Base-by-base conservation (phyloP, 2,888 invertebrate genomes). In the Drosophila atripex region DNA sequence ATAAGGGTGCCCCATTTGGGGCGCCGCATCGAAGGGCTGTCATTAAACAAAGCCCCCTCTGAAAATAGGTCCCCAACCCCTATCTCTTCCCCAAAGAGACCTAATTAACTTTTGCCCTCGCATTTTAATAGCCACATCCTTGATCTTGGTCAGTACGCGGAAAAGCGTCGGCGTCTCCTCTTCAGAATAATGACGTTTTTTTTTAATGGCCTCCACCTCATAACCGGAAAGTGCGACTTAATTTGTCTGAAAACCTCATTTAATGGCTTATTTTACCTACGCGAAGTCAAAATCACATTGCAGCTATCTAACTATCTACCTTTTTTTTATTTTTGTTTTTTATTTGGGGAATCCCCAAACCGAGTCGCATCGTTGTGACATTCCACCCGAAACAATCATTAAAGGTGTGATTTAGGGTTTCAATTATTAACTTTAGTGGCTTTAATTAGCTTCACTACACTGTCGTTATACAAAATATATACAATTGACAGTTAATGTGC, bases 71-170 rank as follows among this genome's bases (percentile, higher is more conserved):
- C 35, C n/a, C 14, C 35, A 18, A n/a, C n/a, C 46, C 55, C 50
- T n/a, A n/a, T n/a, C n/a, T 14, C n/a, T 23, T 21, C 0, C 21
- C 50, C 66, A 54, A 39, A 32, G 47, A 57, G 69, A 61, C 52
- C 76, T 78, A 82, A 85, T 82, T 85, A 85, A 53, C 72, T 66
- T 65, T n/a, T 56, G 9, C 52, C 85, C 61, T 52, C 30, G 59
- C 64, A 32, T 38, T 70, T 78, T 61, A 73, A 73, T 78, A 57
- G 51, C 64, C 57, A 47, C 25, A 52, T 63, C 64, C 64, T 63
- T 65, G 55, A 28, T 63, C 59, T 53, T 61, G 76, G 70, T 66
- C 64, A 66, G 58, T 47, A 49, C 25, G 4, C 21, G 25, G 14
- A 39, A 35, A 21, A 14, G n/a, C 39, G 46, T 54, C 68, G 49